phyloP scores from a whole-genome alignment of 1,140 invertebrate species.

The Asobara japonica region DNA sequence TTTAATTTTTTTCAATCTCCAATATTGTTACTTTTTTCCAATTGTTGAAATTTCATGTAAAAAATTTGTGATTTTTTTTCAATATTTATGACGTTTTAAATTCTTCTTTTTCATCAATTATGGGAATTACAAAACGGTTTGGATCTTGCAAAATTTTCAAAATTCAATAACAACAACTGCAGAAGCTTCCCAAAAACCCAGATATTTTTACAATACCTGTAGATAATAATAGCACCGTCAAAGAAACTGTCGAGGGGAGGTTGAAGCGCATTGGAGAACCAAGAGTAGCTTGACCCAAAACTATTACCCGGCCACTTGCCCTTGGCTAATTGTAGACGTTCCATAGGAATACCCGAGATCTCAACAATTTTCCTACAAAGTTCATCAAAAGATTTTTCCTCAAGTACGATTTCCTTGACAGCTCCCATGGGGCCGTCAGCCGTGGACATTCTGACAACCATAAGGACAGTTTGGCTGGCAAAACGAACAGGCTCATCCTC shows the following conservation, averaged over 20 bases:
- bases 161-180: too few species aligned
- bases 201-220: conserved; percentile 69
- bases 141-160: too few species aligned
- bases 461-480: conserved; percentile 70
- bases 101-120: too few species aligned
- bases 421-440: not conserved
- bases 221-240: conserved; percentile 72
- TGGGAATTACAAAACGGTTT: too few species aligned
- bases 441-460: conserved; percentile 63
- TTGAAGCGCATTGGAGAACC: too few species aligned
- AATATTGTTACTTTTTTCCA: too few species aligned
- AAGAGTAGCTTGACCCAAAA: conserved; percentile 70
- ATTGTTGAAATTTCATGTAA: too few species aligned
- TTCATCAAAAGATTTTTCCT: conserved; percentile 65
- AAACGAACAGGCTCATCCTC: conserved; percentile 65
- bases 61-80: too few species aligned
- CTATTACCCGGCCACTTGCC: conserved; percentile 10
- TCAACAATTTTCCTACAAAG: conserved; percentile 47
- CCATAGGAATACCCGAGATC: conserved; percentile 29
- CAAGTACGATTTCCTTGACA: conserved; percentile 72
- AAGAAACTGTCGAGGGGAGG: too few species aligned
- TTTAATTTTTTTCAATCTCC: too few species aligned
- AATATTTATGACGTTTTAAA: too few species aligned
- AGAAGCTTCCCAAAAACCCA: too few species aligned
- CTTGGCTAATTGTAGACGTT: conserved; percentile 36